Evolutionary conservation across 2,113 vertebrate species (phyloP).

Genomic region (Prietella phreatophila): DNA sequence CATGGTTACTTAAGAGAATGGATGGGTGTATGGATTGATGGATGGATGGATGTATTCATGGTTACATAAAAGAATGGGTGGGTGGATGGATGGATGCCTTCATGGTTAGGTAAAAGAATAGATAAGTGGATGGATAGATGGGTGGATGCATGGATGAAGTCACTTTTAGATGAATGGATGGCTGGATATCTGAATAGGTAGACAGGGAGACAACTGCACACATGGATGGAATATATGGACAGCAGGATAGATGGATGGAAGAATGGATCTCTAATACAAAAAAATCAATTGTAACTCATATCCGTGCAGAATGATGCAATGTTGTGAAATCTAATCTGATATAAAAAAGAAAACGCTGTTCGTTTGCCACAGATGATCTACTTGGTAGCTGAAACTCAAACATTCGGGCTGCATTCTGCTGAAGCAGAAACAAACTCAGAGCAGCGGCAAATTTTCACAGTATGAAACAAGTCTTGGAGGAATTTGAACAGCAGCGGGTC

Average conservation of each 20-base stretch:
- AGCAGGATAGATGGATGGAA: not conserved
- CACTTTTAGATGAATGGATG: not conserved
- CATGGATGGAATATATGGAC: not conserved
- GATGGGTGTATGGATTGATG: not conserved
- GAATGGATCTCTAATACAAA: not conserved
- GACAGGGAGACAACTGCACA: not conserved
- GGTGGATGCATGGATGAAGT: not conserved
- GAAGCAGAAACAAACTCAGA: conserved; percentile 25
- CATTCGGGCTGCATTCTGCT: not conserved
- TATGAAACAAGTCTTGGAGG: conserved; percentile 1
- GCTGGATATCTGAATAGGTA: not conserved
- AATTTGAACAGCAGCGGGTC: conserved; percentile 23
- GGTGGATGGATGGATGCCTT: not conserved
- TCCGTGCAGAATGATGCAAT: not conserved
- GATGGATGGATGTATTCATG: not conserved
- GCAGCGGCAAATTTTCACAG: conserved; percentile 9
- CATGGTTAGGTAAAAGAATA: not conserved
- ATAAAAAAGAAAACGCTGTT: not conserved
- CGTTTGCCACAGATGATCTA: conserved; percentile 4
- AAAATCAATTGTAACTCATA: too few relatives aligned
- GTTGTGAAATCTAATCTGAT: conserved; percentile 2
- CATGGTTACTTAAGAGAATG: not conserved
- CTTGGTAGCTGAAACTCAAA: not conserved
- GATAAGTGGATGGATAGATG: not conserved
- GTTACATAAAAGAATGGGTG: not conserved